Conservation (phyloP, 2,113 vertebrate genomes). For the Sebastes schlegelii region DNA sequence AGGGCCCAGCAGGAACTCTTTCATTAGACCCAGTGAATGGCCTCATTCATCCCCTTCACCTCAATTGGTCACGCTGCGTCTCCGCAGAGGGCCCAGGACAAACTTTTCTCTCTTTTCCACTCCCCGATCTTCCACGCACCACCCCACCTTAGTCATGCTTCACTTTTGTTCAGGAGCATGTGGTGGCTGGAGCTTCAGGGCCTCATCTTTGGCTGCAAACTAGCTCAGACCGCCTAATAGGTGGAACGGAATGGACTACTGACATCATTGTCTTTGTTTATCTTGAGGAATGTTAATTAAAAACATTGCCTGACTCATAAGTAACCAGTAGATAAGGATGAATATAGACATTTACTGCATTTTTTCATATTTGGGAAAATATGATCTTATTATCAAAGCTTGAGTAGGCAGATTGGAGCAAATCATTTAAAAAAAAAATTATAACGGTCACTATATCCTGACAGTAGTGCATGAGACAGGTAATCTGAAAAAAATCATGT, state of each 20-base stretch:
- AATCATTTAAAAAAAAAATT: too few relatives aligned
- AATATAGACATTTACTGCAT: background rate
- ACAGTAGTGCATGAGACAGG: too few relatives aligned
- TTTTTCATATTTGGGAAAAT: background rate
- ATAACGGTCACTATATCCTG: too few relatives aligned
- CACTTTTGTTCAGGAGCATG: constrained; percentile 72
- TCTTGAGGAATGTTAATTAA: constrained; percentile 15
- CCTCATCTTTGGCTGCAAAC: constrained; percentile 49
- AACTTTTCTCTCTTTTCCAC: constrained; percentile 80
- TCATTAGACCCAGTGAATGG: constrained; percentile 83
- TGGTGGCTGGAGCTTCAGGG: constrained; percentile 37
- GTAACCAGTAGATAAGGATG: background rate
- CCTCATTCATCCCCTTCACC: constrained; percentile 84
- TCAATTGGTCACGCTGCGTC: constrained; percentile 83
- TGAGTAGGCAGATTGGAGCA: too few relatives aligned
- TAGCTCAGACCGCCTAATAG: constrained; percentile 18
- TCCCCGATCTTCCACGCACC: constrained; percentile 72
- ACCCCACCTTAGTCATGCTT: constrained; percentile 80
- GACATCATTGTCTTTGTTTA: constrained; percentile 23
- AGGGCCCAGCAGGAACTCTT: constrained; percentile 82
- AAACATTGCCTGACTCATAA: constrained; percentile 3
- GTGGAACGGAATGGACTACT: constrained; percentile 4
- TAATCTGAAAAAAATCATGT: too few relatives aligned
- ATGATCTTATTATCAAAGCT: background rate
- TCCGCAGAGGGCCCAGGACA: constrained; percentile 77